Percentiles rank a stretch among this genome's conserved stretches.
phyloP scores from a whole-genome alignment of 2,888 invertebrate genomes.

The Andrena bicolor region DNA sequence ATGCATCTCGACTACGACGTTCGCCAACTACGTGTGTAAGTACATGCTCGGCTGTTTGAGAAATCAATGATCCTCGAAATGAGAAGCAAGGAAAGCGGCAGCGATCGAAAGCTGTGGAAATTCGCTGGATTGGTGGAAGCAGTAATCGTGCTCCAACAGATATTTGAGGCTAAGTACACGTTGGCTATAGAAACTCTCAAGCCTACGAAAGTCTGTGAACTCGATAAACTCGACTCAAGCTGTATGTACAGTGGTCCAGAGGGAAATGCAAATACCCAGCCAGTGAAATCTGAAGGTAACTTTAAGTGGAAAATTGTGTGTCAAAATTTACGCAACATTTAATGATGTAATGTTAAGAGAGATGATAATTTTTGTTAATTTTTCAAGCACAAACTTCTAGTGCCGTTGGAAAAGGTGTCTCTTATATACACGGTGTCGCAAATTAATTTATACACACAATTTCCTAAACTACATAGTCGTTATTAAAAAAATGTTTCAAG shows the following conservation, averaged over 20 bases:
- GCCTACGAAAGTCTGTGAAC: not conserved
- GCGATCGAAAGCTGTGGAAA: constrained; percentile 41
- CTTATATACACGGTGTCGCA: too few relatives aligned
- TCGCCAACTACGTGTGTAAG: not conserved
- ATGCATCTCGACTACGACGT: not conserved
- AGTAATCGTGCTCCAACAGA: constrained; percentile 20
- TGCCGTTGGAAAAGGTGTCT: too few relatives aligned
- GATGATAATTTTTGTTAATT: too few relatives aligned
- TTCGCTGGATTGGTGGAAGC: constrained; percentile 38
- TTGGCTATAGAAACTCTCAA: constrained; percentile 27
- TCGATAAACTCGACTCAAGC: not conserved
- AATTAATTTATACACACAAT: too few relatives aligned
- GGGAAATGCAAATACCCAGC: not conserved
- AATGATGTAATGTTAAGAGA: too few relatives aligned
- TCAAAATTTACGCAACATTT: not conserved
- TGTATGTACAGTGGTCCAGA: not conserved
- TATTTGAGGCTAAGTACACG: constrained; percentile 42
- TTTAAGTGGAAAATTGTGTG: constrained; percentile 4
- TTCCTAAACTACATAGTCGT: too few relatives aligned
- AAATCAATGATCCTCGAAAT: constrained; percentile 46
- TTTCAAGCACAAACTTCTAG: too few relatives aligned
- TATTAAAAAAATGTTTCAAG: too few relatives aligned
- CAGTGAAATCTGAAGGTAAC: not conserved
- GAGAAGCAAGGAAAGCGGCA: constrained; percentile 26
- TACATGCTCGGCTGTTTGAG: not conserved